Evolutionary conservation across 2,888 invertebrate genomes (phyloP).

Genomic region (Blastobasis adustella): DNA sequence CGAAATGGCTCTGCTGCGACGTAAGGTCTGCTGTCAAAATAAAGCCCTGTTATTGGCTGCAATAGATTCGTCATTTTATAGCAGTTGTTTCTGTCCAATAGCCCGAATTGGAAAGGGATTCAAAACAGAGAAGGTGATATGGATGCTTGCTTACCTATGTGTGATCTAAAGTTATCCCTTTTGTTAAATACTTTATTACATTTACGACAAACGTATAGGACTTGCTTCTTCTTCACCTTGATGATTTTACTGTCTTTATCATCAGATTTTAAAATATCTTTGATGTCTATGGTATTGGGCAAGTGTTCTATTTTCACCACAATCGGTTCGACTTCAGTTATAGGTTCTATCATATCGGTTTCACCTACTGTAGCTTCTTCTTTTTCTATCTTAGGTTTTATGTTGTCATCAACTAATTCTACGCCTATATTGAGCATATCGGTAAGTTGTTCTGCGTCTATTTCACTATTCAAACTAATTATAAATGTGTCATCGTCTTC

Average conservation of each 20-base stretch:
- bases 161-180: constrained; percentile 57
- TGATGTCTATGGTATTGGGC: not conserved
- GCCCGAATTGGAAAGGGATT: too few species aligned
- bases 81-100: too few species aligned
- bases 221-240: constrained; percentile 30
- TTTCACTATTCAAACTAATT: constrained; percentile 61
- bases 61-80: too few species aligned
- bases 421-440: constrained; percentile 63
- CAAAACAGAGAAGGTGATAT: too few species aligned
- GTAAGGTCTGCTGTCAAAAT: too few species aligned
- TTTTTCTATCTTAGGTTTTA: constrained; percentile 12
- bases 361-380: constrained; percentile 9
- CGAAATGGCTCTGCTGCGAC: too few species aligned
- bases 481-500: constrained; percentile 68
- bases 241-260: constrained; percentile 3
- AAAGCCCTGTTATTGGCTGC: too few species aligned
- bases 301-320: constrained; percentile 12
- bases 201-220: constrained; percentile 41
- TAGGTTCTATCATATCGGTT: constrained; percentile 6
- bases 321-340: constrained; percentile 2
- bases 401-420: constrained; percentile 26
- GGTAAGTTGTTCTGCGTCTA: constrained; percentile 58
- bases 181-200: constrained; percentile 58
- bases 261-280: constrained; percentile 2
- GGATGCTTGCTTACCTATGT: constrained; percentile 43